Evolutionary conservation across 2,113 vertebrate species (phyloP).

Genomic region (Microcebus jonahi): DNA sequence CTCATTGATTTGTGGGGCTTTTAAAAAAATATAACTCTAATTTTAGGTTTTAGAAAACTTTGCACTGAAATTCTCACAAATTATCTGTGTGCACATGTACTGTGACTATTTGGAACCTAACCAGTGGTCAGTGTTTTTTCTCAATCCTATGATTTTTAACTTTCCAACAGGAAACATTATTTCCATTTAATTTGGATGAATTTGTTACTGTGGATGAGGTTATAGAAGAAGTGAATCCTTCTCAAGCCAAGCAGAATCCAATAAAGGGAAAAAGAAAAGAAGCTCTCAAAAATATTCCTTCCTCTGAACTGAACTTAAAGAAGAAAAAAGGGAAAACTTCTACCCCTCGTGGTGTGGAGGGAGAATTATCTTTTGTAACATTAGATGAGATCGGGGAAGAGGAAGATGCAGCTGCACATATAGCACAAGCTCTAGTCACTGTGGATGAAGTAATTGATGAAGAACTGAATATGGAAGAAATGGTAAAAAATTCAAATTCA

Average conservation of each 20-base stretch:
- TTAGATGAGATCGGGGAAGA: slow-evolving; percentile 93
- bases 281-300: background rate
- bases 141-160: rapidly evolving
- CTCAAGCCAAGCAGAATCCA: slow-evolving; percentile 65
- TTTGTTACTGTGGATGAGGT: slow-evolving; percentile 94
- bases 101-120: background rate
- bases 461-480: slow-evolving; percentile 78
- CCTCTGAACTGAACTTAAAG: slow-evolving; percentile 71
- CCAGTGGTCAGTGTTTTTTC: background rate
- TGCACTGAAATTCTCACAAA: slow-evolving; percentile 3
- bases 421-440: slow-evolving; percentile 80
- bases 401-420: slow-evolving; percentile 83
- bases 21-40: background rate
- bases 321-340: slow-evolving; percentile 79
- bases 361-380: slow-evolving; percentile 85
- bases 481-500: slow-evolving; percentile 80
- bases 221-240: slow-evolving; percentile 83
- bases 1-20: background rate
- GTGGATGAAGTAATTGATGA: slow-evolving; percentile 90
- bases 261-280: slow-evolving; percentile 83
- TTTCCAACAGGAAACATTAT: slow-evolving; percentile 82
- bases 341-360: background rate
- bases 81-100: background rate
- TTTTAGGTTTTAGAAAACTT: slow-evolving; percentile 35
- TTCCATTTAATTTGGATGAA: slow-evolving; percentile 91